Percentiles rank a stretch among this genome's conserved stretches.
Evolutionary conservation across 1,140 invertebrate species (phyloP).

Genomic region (Rhagoletis zephyria): DNA sequence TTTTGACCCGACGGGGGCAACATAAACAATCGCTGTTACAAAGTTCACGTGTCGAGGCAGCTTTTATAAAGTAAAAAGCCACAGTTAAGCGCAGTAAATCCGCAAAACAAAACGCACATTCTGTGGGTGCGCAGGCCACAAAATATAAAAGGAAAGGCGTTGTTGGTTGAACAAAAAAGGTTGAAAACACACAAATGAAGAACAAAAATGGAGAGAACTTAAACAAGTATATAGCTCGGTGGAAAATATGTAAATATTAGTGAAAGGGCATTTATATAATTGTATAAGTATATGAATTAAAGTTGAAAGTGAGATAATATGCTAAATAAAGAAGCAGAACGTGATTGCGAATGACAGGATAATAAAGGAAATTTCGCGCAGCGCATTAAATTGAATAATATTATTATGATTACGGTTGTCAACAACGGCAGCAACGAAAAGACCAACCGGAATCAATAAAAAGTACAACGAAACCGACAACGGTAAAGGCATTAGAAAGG

Average conservation of each 20-base stretch:
- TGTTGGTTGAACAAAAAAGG: neutral
- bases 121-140: constrained; percentile 13
- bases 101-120: neutral
- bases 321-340: neutral
- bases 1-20: neutral
- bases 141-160: neutral
- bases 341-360: neutral
- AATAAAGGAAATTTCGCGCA: neutral
- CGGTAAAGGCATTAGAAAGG: neutral
- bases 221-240: neutral
- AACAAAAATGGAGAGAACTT: neutral
- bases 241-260: neutral
- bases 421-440: neutral
- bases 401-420: neutral
- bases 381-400: neutral
- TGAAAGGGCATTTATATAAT: neutral
- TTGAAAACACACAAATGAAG: neutral
- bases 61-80: neutral
- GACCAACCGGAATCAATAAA: constrained; percentile 30
- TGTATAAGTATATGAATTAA: neutral
- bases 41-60: neutral
- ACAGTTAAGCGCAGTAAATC: neutral
- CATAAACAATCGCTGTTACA: constrained; percentile 5
- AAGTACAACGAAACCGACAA: constrained; percentile 51
- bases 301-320: neutral